phyloP scores from a whole-genome alignment of 2,888 invertebrate genomes.

The Orthosia incerta region DNA sequence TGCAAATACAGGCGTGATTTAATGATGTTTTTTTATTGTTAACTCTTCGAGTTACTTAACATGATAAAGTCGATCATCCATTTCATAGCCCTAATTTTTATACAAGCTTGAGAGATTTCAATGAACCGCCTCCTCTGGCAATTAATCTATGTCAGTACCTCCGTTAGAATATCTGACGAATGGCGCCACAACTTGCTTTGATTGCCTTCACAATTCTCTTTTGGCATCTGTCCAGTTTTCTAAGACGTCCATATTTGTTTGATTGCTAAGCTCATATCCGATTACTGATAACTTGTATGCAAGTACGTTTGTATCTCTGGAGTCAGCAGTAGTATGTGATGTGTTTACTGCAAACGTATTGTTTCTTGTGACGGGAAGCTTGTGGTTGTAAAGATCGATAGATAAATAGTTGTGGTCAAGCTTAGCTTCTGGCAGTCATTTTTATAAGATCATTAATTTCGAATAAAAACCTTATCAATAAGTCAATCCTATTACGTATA shows the following conservation, averaged over 20 bases:
- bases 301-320: constrained; percentile 1
- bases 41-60: too few relatives aligned
- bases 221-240: constrained; percentile 61
- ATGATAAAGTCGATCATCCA: not conserved
- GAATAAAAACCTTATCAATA: too few relatives aligned
- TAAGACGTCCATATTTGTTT: constrained; percentile 47
- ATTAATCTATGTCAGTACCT: constrained; percentile 57
- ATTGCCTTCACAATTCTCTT: constrained; percentile 56
- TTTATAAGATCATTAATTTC: too few relatives aligned
- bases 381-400: not conserved
- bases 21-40: too few relatives aligned
- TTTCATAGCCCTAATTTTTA: not conserved
- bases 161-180: constrained; percentile 66
- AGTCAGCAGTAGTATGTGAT: constrained; percentile 14
- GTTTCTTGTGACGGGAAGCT: not conserved
- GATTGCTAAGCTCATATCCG: constrained; percentile 50
- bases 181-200: constrained; percentile 63
- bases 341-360: not conserved
- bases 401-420: not conserved
- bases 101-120: constrained; percentile 4
- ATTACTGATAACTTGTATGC: constrained; percentile 61
- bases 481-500: too few relatives aligned
- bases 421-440: too few relatives aligned
- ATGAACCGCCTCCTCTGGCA: constrained; percentile 13
- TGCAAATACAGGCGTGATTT: too few relatives aligned